Conservation (phyloP, 2,113 vertebrate genomes). For the Oxyruncus cristatus region DNA sequence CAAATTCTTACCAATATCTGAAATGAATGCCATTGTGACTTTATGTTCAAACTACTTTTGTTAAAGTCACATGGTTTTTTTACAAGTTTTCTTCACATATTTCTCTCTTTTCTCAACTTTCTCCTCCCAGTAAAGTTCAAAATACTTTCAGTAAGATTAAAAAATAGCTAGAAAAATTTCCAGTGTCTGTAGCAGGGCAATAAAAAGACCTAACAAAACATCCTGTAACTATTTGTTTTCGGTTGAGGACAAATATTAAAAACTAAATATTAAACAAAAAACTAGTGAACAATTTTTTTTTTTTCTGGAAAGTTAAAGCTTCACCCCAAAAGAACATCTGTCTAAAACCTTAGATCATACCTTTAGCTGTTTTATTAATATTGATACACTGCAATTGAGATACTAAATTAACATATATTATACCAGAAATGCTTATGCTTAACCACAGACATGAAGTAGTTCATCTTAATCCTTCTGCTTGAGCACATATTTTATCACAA, state of each 20-base stretch:
- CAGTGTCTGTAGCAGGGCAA: neutral
- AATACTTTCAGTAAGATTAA: neutral
- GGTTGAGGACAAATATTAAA: neutral
- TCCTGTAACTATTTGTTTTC: neutral
- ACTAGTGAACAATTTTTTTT: neutral
- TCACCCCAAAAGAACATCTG: neutral
- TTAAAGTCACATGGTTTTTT: rapidly evolving
- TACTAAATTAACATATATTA: slow-evolving; percentile 1
- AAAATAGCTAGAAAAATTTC: neutral
- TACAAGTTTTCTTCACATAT: neutral
- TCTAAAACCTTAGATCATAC: neutral
- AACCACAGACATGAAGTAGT: slow-evolving; percentile 23
- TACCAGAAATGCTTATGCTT: neutral
- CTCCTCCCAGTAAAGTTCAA: neutral
- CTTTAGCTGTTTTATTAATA: neutral
- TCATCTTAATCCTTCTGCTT: slow-evolving; percentile 11
- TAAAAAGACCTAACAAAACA: neutral
- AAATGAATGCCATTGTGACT: neutral
- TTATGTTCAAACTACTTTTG: neutral
- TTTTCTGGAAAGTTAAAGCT: slow-evolving; percentile 2
- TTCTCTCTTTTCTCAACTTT: neutral
- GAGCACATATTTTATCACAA: slow-evolving; percentile 31
- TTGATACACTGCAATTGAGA: neutral
- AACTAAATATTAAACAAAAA: neutral
- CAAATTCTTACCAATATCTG: neutral